phyloP scores from a whole-genome alignment of 1,140 invertebrate species.

The Leptinotarsa undecemlineata region DNA sequence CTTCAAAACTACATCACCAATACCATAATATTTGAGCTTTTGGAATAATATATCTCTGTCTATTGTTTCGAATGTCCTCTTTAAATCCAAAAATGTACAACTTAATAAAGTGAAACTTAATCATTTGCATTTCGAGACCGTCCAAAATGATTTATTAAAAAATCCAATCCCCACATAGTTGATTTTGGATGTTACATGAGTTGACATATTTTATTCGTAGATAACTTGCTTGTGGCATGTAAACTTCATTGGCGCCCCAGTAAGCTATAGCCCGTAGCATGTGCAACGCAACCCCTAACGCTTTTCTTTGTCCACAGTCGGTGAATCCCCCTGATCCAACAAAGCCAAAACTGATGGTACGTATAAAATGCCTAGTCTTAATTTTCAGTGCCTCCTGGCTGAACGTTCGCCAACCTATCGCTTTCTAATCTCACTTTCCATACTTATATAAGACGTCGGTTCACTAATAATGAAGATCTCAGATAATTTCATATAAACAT shows the following conservation, averaged over 20 bases:
- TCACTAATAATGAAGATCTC: background rate
- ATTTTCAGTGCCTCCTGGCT: slow-evolving; percentile 3
- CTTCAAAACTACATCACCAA: too few species aligned
- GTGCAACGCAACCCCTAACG: slow-evolving; percentile 45
- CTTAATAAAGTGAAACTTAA: too few species aligned
- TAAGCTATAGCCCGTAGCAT: slow-evolving; percentile 17
- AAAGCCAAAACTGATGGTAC: slow-evolving; percentile 63
- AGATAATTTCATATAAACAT: background rate
- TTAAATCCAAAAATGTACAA: too few species aligned
- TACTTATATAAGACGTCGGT: background rate
- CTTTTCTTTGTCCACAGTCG: slow-evolving; percentile 56
- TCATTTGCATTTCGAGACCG: too few species aligned
- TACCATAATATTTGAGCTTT: too few species aligned
- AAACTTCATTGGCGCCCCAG: background rate
- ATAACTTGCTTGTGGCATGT: slow-evolving; percentile 23
- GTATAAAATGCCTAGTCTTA: slow-evolving; percentile 42
- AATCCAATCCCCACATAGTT: too few species aligned
- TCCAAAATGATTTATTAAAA: too few species aligned
- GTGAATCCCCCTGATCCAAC: slow-evolving; percentile 57
- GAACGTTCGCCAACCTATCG: slow-evolving; percentile 16
- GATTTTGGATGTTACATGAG: background rate
- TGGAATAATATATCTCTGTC: too few species aligned
- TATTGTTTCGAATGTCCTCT: too few species aligned
- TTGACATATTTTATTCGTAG: slow-evolving; percentile 11
- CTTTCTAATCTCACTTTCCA: slow-evolving; percentile 15